phyloP scores from a whole-genome alignment of 1,140 invertebrate species.

The Drosophila neocordata region DNA sequence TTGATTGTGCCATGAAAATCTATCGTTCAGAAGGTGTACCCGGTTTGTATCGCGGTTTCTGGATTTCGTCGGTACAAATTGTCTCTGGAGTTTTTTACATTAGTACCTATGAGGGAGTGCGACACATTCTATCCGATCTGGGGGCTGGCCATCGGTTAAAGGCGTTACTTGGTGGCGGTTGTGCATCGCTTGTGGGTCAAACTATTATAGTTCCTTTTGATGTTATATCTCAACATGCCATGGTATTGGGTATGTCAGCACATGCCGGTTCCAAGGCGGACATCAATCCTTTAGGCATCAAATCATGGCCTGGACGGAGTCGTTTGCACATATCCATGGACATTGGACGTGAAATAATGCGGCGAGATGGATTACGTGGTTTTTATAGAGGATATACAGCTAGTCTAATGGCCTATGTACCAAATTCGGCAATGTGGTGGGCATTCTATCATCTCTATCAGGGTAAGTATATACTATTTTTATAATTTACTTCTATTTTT shows the following conservation, averaged over 20 bases:
- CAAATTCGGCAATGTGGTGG: constrained; percentile 98
- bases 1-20: constrained; percentile 96
- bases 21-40: constrained; percentile 92
- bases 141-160: constrained; percentile 83
- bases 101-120: constrained; percentile 96
- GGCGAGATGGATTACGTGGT: constrained; percentile 91
- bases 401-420: constrained; percentile 95
- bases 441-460: constrained; percentile 97
- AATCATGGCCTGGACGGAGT: constrained; percentile 85
- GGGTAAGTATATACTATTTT: constrained; percentile 85
- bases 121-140: constrained; percentile 89
- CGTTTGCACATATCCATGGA: constrained; percentile 86
- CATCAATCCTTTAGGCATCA: constrained; percentile 88
- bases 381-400: constrained; percentile 97
- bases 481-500: constrained; percentile 24
- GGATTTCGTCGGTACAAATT: constrained; percentile 92
- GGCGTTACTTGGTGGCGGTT: constrained; percentile 89
- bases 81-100: constrained; percentile 96
- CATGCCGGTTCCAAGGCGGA: constrained; percentile 84
- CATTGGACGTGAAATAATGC: constrained; percentile 89
- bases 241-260: constrained; percentile 92
- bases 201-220: constrained; percentile 98
- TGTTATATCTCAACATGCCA: constrained; percentile 97
- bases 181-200: constrained; percentile 96
- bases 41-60: constrained; percentile 97